Base-by-base conservation (phyloP, 2,113 vertebrate genomes). In the Grammatotria lemairii region DNA sequence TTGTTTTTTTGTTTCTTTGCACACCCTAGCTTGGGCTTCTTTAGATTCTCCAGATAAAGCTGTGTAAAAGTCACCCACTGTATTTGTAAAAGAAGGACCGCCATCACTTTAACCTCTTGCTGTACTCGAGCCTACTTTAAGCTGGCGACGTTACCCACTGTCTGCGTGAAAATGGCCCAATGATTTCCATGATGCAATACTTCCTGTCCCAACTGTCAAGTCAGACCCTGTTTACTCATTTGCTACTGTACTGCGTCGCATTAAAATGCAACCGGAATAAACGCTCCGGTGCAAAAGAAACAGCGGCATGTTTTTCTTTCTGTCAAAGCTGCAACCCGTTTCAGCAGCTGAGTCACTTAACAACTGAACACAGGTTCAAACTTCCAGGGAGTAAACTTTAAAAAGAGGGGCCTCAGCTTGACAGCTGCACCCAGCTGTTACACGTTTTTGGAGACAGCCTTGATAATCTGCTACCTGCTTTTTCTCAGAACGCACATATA, bases 351-450 rank as follows among this genome's bases (percentile, higher is more conserved):
- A 87, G 86, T 79, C 58, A 42, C 55, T 91, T 35, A 80, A 89
- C 81, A 65, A 54, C 87, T 82, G 86, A 85, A 90, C 19, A 35
- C 53, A 11, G n/a, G 81, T 82, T 86, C 83, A 80, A 85, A 68
- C 80, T 80, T 88, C 51, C 70, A 49, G 21, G 16, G 28, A 83
- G 78, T 23, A 5, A 80, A 35, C 45, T 85, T 91, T 80, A 85
- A 90, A 89, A 89, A 91, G 81, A 55, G 80, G 82, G 83, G 60
- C 79, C 75, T 33, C 53, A 23, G 94, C 95, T 95, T 96, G 96
- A 97, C 97, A 98, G 96, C 96, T 96, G 97, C 96, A 97, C 87
- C 93, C 95, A 97, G 97, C 95, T 97, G 97, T 70, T 94, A 51
- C 85, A 89, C 68, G 84, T 89, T 87, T 54, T 47, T 85, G 95